phyloP scores from a whole-genome alignment of 2,888 invertebrate species.

The Cheilosia scutellata region DNA sequence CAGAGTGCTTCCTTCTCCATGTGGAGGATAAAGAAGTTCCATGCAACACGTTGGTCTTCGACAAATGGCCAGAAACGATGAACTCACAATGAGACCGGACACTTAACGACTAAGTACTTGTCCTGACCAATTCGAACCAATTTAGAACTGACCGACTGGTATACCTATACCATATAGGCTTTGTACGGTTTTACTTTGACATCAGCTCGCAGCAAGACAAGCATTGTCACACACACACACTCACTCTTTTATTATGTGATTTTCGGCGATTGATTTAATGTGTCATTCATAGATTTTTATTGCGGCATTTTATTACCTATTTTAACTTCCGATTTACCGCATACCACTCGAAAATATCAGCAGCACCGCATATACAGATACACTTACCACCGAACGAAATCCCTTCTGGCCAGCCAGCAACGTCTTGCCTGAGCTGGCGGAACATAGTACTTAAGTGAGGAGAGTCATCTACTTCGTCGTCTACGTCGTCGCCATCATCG shows the following conservation, averaged over 20 bases:
- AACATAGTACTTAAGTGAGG: slow-evolving; percentile 64
- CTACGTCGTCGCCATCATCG: slow-evolving; percentile 22
- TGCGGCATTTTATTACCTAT: slow-evolving; percentile 84
- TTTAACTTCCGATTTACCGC: slow-evolving; percentile 85
- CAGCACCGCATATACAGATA: slow-evolving; percentile 79
- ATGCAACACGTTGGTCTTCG: no score
- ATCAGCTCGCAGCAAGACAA: slow-evolving; percentile 4
- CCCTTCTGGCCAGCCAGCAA: slow-evolving; percentile 67
- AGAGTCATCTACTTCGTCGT: slow-evolving; percentile 53
- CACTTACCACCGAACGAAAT: slow-evolving; percentile 59
- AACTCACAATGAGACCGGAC: no score
- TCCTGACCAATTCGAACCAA: slow-evolving; percentile 36
- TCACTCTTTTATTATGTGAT: slow-evolving; percentile 79
- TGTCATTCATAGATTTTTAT: slow-evolving; percentile 85
- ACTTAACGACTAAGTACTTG: not conserved
- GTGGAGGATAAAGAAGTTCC: no score
- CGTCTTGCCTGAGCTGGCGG: slow-evolving; percentile 20
- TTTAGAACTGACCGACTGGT: slow-evolving; percentile 51
- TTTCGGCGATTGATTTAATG: slow-evolving; percentile 84
- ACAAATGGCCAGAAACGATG: no score
- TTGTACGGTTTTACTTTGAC: slow-evolving; percentile 7
- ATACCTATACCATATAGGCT: slow-evolving; percentile 18
- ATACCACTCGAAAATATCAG: slow-evolving; percentile 80
- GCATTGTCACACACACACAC: slow-evolving; percentile 7
- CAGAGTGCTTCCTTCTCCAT: no score